Evolutionary conservation across 1,140 invertebrate species (phyloP).

Genomic region (Drosophila tristis): DNA sequence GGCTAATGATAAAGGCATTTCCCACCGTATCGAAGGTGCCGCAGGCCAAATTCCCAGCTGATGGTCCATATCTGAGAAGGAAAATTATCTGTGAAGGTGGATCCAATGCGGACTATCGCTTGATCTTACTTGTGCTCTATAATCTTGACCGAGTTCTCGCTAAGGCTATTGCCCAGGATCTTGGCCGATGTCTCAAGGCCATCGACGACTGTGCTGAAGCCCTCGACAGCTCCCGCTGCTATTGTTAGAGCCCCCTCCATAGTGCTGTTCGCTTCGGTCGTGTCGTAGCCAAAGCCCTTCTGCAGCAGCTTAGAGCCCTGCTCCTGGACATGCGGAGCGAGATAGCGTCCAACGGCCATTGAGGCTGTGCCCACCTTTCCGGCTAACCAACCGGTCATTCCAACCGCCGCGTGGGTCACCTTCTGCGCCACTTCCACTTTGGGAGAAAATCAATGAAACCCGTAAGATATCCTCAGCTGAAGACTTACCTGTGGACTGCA

Average conservation of each 20-base stretch:
- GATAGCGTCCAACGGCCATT: constrained; percentile 86
- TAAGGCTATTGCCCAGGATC: constrained; percentile 87
- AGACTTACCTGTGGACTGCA: constrained; percentile 82
- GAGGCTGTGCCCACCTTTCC: constrained; percentile 88
- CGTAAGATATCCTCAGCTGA: background rate
- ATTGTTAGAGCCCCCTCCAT: constrained; percentile 88
- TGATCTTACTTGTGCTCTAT: constrained; percentile 87
- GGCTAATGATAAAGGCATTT: constrained; percentile 86
- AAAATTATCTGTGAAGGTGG: no score
- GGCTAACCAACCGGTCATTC: constrained; percentile 87
- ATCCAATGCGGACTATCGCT: constrained; percentile 14
- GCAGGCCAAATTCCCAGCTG: constrained; percentile 86
- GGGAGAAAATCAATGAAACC: background rate
- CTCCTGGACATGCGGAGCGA: constrained; percentile 88
- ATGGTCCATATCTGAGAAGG: constrained; percentile 86
- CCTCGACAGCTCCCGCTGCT: constrained; percentile 88
- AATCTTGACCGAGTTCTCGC: constrained; percentile 89
- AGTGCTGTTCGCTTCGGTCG: constrained; percentile 85
- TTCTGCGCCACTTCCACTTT: constrained; percentile 87
- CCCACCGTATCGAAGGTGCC: constrained; percentile 88
- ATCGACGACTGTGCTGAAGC: constrained; percentile 88
- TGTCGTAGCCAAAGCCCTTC: constrained; percentile 85
- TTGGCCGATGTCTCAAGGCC: constrained; percentile 88
- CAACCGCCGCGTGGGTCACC: constrained; percentile 87
- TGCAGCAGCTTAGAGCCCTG: constrained; percentile 87